Evolutionary conservation across 2,797 vertebrate species (phyloP), one percentile per base, ranked within the genome.

Genomic region (Acestrorhynchus altus): DNA sequence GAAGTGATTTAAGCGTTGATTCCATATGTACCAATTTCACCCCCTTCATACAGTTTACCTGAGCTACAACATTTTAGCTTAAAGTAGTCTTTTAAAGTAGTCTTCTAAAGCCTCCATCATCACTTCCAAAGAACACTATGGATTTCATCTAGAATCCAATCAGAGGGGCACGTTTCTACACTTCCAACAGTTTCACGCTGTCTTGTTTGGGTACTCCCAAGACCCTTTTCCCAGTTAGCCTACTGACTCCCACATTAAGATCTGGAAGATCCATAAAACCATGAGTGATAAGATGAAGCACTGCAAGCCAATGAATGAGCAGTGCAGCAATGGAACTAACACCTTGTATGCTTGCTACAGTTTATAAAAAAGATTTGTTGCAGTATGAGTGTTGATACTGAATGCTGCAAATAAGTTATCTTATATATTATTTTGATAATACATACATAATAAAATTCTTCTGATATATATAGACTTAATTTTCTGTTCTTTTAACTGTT

Each of bases 241-340:
- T 74, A 83, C 78, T 80, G 75, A 76, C 71, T 84, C 71, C 40
- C 61, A 69, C 80, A 31, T 51, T 57, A 39, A 72, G 60, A 74
- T 72, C 46, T 82, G 87, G 88, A 88, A 88, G 85, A 89, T 86
- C 87, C 83, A 76, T 85, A 65, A 76, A 84, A 84, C 76, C 75
- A 76, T 85, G 67, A 76, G 47, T 81, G 84, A 91, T 83, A 82
- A 79, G 72, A 83, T 88, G 86, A 84, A 82, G 79, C 79, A 79
- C 88, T 77, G 87, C 88, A 92, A 59, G 86, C 87, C 88, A 87
- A 90, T 87, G 83, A 87, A 90, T 87, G 83, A 89, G 77, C 75
- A 77, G 74, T 86, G 84, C 83, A 90, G 86, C 84, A 84, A 84
- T 83, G 71, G 85, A 83, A 80, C 67, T 77, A 79, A 77, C 83